Base-by-base conservation (phyloP, 2,797 vertebrate genomes). In the Ataeniobius toweri region DNA sequence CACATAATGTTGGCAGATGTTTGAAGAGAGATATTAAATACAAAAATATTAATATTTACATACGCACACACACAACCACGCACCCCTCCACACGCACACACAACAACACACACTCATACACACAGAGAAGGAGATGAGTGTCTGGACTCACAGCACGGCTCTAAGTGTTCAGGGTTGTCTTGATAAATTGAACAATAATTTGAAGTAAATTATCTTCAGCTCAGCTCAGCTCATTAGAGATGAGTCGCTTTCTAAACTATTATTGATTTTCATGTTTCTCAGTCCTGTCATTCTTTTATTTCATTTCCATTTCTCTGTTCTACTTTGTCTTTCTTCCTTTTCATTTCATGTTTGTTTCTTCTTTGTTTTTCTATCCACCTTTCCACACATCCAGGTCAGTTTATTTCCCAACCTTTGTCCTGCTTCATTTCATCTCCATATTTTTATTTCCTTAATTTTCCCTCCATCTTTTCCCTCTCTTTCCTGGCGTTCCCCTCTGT, bases 191-290 rank as follows among this genome's bases (percentile, higher is more conserved):
- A 77, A 87, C 80, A 80, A 88, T 93, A 87, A 93, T 92, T 94
- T 85, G 89, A 89, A 94, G 84, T 89, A 88, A 93, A 93, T 93
- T 86, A 89, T 91, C 89, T 88, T 86, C 80, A 75, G 85, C 82
- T 79, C 85, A 78, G 84, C 89, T 94, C 85, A 78, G 84, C 89
- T 94, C 93, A 93, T 95, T 94, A 95, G 90, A 91, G 91, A 92
- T 94, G 95, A 95, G 95, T 96, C 93, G 89, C 91, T 94, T 95
- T 96, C 95, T 95, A 95, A 97, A 95, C 94, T 95, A 90, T 84
- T 97, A 97, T 98, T 96, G 97, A 98, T 97, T 96, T 94, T 77
- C 74, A 79, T 84, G 81, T 82, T 22, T 75, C 76, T 75, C 58
- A 2, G 80, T 67, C 73, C 26, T 22, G 2, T 50, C 36, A 41